Percentiles rank a stretch among this genome's conserved stretches.
Evolutionary conservation across 2,797 vertebrate genomes (phyloP).

Genomic region (Acropternis orthonyx): DNA sequence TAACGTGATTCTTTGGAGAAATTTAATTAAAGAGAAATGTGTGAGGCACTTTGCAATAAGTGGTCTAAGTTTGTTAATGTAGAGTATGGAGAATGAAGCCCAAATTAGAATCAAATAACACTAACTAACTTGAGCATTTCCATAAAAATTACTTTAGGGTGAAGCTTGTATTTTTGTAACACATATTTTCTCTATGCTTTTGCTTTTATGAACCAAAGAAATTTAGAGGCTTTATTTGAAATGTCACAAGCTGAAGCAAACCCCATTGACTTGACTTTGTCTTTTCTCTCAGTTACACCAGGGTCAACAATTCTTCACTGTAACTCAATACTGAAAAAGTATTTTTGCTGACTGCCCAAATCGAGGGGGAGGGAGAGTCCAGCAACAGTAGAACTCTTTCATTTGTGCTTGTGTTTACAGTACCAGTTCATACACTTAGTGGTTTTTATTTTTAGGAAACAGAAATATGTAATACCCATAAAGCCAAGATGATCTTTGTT

Average conservation of each 20-base stretch:
- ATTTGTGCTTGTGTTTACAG: background rate
- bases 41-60: background rate
- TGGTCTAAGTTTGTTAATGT: background rate
- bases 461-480: background rate
- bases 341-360: slow-evolving; percentile 1
- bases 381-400: background rate
- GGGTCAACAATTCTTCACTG: slow-evolving; percentile 3
- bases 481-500: background rate
- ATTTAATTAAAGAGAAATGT: slow-evolving; percentile 21
- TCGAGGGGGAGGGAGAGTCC: background rate
- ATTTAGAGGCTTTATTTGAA: background rate
- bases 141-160: background rate
- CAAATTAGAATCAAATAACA: background rate
- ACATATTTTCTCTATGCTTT: background rate
- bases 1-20: background rate
- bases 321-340: slow-evolving; percentile 7
- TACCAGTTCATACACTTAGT: background rate
- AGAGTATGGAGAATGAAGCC: background rate
- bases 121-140: background rate
- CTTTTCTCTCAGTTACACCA: background rate
- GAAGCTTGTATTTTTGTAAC: background rate
- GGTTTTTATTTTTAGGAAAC: background rate
- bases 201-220: background rate
- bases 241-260: background rate
- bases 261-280: background rate